phyloP scores from a whole-genome alignment of 1,140 invertebrate species.

The Saxidomus purpurata region DNA sequence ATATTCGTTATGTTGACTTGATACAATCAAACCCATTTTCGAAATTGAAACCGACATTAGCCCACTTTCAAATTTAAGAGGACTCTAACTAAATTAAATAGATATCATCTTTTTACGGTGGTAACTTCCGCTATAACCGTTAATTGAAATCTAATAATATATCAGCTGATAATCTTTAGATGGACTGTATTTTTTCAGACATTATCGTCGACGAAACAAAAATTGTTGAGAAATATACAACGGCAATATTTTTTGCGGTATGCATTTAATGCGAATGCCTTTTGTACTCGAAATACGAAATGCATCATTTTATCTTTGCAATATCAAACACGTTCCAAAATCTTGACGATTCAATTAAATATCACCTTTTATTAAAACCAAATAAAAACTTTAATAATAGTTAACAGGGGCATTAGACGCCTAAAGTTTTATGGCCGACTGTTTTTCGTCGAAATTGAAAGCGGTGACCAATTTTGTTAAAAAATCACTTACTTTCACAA shows the following conservation, averaged over 20 bases:
- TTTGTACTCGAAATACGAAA: background rate
- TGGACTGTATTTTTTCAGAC: background rate
- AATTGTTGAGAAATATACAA: background rate
- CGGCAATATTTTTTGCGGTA: slow-evolving; percentile 9
- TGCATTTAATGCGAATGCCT: background rate
- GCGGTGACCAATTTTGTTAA: background rate
- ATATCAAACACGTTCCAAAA: background rate
- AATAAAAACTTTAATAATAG: slow-evolving; percentile 9
- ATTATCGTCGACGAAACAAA: background rate
- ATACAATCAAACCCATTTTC: no score
- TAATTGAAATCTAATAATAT: slow-evolving; percentile 1
- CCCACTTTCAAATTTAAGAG: slow-evolving; percentile 1
- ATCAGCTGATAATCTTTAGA: background rate
- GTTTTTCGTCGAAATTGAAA: slow-evolving; percentile 17
- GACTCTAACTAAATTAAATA: background rate
- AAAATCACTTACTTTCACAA: slow-evolving; percentile 31
- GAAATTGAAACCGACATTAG: no score
- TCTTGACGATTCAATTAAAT: slow-evolving; percentile 25
- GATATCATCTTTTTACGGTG: slow-evolving; percentile 1
- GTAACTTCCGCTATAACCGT: background rate
- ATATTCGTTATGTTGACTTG: no score
- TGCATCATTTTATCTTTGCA: background rate
- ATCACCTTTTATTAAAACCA: slow-evolving; percentile 13
- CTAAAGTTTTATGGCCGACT: background rate
- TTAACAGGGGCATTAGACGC: background rate